phyloP scores from a whole-genome alignment of 1,140 invertebrate species.

The Triops longicaudatus region DNA sequence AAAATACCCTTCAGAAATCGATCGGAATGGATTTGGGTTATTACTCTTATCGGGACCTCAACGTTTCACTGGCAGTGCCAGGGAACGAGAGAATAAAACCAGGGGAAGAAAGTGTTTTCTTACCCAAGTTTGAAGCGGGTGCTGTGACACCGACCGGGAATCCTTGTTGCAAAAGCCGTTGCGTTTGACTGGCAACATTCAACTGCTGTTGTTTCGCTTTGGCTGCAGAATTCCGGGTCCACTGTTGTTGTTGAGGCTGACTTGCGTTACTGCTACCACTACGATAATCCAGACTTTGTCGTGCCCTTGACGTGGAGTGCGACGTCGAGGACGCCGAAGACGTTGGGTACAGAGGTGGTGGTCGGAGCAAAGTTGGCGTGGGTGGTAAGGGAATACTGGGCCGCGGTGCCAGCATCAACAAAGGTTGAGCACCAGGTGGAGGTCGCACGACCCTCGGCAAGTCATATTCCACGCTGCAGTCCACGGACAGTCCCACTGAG shows the following conservation, averaged over 20 bases:
- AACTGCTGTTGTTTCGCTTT: conserved; percentile 13
- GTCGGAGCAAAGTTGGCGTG: conserved; percentile 17
- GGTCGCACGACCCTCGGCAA: conserved; percentile 70
- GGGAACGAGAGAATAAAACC: neutral
- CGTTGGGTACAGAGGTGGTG: conserved; percentile 14
- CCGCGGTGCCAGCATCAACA: conserved; percentile 25
- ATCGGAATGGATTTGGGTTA: no score
- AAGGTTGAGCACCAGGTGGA: conserved; percentile 52
- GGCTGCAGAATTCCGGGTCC: conserved; percentile 15
- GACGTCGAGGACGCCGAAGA: conserved; percentile 4
- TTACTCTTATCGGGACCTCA: no score
- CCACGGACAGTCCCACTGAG: conserved; percentile 65
- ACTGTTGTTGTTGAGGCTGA: conserved; percentile 18
- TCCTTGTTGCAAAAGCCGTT: conserved; percentile 6
- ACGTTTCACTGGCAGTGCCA: no score
- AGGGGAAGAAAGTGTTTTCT: neutral
- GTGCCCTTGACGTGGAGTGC: neutral
- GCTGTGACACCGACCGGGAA: conserved; percentile 5
- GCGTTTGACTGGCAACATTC: conserved; percentile 19
- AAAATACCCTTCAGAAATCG: no score
- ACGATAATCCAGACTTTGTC: neutral
- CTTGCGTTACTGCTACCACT: conserved; percentile 18
- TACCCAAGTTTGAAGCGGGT: neutral
- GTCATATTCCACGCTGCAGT: conserved; percentile 76
- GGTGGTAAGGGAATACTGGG: conserved; percentile 8